Evolutionary conservation across 1,140 invertebrate species (phyloP).

Genomic region (Diachasmimorpha longicaudata): DNA sequence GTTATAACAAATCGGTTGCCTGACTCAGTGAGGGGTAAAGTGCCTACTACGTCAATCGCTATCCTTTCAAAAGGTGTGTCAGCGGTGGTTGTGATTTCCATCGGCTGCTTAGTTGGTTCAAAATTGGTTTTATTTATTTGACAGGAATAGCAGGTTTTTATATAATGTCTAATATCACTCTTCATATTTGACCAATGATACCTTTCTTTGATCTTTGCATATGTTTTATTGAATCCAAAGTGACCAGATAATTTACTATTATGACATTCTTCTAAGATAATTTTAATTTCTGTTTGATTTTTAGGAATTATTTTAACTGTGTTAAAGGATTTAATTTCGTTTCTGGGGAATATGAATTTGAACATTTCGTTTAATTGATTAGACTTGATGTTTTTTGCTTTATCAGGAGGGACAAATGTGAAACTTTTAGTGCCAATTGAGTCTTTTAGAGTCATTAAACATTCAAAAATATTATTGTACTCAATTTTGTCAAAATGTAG

Average conservation of each 20-base stretch:
- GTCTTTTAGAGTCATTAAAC: slow-evolving; percentile 22
- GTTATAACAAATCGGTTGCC: slow-evolving; percentile 46
- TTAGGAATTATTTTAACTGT: not conserved
- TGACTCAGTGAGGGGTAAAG: slow-evolving; percentile 32
- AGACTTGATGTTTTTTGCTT: slow-evolving; percentile 12
- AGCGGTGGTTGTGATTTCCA: no score
- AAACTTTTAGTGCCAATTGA: slow-evolving; percentile 15
- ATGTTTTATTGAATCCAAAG: slow-evolving; percentile 41
- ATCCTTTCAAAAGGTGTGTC: no score
- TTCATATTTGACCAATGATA: slow-evolving; percentile 37
- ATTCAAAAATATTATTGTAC: slow-evolving; percentile 42
- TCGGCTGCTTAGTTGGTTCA: no score
- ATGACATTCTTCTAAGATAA: slow-evolving; percentile 42
- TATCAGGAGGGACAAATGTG: slow-evolving; percentile 11
- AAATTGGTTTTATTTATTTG: not conserved
- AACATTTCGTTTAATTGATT: slow-evolving; percentile 24
- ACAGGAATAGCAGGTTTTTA: slow-evolving; percentile 12
- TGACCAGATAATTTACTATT: slow-evolving; percentile 40
- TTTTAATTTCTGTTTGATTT: slow-evolving; percentile 27
- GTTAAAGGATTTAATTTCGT: slow-evolving; percentile 16
- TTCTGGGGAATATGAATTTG: slow-evolving; percentile 15
- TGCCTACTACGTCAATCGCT: no score
- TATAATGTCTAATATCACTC: slow-evolving; percentile 19
- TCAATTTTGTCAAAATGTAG: slow-evolving; percentile 38
- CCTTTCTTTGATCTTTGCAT: no score